Evolutionary conservation across 2,888 invertebrate species (phyloP).

Genomic region (Branchellion lobata): DNA sequence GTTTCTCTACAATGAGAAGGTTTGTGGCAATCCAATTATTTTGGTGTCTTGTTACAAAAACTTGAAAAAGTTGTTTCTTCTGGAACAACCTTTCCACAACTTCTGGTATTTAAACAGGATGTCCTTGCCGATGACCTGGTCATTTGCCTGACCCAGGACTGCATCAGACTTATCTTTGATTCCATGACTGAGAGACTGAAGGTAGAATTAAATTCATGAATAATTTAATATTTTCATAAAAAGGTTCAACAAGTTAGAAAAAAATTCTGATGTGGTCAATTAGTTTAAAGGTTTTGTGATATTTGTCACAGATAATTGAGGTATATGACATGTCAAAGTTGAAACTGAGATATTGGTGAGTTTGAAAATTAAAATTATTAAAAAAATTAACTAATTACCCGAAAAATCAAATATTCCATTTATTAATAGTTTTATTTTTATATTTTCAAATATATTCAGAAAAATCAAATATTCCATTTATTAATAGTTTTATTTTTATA

Average conservation of each 20-base stretch:
- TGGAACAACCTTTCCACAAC: too few relatives aligned
- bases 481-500: too few relatives aligned
- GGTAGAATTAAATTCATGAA: slow-evolving; percentile 57
- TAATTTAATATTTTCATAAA: background rate
- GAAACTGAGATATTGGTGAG: slow-evolving; percentile 92
- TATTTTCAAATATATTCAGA: too few relatives aligned
- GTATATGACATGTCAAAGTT: slow-evolving; percentile 95
- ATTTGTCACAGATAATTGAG: slow-evolving; percentile 90
- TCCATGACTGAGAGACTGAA: slow-evolving; percentile 89
- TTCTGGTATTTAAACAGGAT: slow-evolving; percentile 70
- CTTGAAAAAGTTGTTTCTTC: background rate
- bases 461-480: slow-evolving; percentile 5
- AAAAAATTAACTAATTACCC: too few relatives aligned
- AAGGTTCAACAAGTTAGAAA: background rate
- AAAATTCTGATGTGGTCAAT: background rate
- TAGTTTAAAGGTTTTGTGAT: too few relatives aligned
- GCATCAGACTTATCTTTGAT: slow-evolving; percentile 93
- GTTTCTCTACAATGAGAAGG: slow-evolving; percentile 92
- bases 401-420: slow-evolving; percentile 3
- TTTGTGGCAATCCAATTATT: slow-evolving; percentile 58
- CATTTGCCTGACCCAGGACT: slow-evolving; percentile 92
- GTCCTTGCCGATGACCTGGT: slow-evolving; percentile 92
- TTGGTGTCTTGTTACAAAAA: background rate
- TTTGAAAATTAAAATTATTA: slow-evolving; percentile 53
- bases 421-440: too few relatives aligned